Percentiles rank a stretch among this genome's conserved stretches.
Conservation (phyloP, 2,797 vertebrate genomes). For the Cyclopterus lumpus region DNA sequence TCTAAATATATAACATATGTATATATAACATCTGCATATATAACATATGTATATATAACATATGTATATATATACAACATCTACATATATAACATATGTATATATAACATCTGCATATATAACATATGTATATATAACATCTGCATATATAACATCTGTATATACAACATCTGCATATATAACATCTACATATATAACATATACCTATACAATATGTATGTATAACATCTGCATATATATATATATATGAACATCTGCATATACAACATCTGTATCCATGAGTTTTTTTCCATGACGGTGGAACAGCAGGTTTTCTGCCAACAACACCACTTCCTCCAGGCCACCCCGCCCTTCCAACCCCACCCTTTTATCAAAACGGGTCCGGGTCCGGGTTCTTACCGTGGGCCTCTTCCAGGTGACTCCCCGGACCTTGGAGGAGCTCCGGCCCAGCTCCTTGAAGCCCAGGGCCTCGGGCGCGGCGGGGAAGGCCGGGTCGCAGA, state of each 20-base stretch:
- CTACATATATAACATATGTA: no score
- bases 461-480: conserved; percentile 86
- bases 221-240: neutral
- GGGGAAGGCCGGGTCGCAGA: conserved; percentile 88
- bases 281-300: neutral
- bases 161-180: neutral
- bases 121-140: no score
- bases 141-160: neutral
- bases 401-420: conserved; percentile 87
- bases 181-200: no score
- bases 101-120: no score
- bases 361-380: neutral
- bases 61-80: no score
- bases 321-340: neutral
- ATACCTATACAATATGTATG: no score
- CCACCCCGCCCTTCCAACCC: neutral
- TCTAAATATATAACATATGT: no score
- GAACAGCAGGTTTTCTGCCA: neutral
- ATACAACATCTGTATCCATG: neutral
- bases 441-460: conserved; percentile 88
- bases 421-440: conserved; percentile 87
- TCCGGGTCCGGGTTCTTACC: conserved; percentile 49
- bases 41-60: no score
- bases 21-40: no score
- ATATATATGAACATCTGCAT: neutral